phyloP scores from a whole-genome alignment of 2,113 vertebrate species.

The Cranoglanis bouderius region DNA sequence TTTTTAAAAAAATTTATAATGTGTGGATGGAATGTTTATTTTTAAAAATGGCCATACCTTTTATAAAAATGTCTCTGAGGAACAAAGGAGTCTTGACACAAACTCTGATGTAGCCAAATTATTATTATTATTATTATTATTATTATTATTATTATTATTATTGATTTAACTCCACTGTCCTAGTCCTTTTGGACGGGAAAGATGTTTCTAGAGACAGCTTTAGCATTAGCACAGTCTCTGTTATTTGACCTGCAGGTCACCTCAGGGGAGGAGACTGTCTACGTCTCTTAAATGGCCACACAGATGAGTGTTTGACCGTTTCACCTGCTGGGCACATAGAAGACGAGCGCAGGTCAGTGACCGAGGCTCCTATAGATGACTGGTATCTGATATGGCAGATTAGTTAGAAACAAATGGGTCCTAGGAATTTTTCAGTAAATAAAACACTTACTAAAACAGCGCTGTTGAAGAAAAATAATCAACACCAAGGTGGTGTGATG shows the following conservation, averaged over 20 bases:
- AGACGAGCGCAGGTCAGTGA: constrained; percentile 84
- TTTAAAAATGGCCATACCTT: too few relatives aligned
- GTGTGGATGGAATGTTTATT: too few relatives aligned
- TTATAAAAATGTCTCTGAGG: too few relatives aligned
- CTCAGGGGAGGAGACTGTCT: constrained; percentile 91
- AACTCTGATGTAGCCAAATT: too few relatives aligned
- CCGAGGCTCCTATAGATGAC: not conserved
- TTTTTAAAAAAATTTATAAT: too few relatives aligned
- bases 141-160: not conserved
- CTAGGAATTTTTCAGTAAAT: not conserved
- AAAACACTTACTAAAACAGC: not conserved
- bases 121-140: not conserved
- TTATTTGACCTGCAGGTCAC: constrained; percentile 75
- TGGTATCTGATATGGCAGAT: not conserved
- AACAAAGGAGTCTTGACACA: too few relatives aligned
- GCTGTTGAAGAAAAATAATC: not conserved
- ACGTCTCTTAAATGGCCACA: constrained; percentile 86
- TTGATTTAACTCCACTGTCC: not conserved
- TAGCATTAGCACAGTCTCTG: not conserved
- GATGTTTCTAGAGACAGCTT: not conserved
- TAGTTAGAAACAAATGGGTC: not conserved
- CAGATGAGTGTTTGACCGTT: constrained; percentile 90
- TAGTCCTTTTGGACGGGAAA: not conserved
- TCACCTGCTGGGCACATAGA: constrained; percentile 81
- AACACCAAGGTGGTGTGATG: not conserved